These are phyloP conservation scores for Montipora capricornis DNA, from an alignment of 64 coral and sea anemone species.

Conservation along the genomic window DNA sequence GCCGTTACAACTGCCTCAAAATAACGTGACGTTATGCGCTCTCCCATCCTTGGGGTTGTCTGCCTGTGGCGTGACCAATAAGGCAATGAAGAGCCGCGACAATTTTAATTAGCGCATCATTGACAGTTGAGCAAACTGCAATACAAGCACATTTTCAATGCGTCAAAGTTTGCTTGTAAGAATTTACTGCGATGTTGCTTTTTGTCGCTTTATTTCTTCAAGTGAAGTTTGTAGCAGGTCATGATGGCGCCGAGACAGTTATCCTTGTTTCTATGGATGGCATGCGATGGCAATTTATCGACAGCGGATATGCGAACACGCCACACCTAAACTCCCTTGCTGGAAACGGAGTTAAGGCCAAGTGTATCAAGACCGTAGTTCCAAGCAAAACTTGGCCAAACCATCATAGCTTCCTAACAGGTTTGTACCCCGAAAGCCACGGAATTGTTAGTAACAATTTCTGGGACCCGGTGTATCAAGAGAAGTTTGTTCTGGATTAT, in stretches of 20 bases:
- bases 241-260: neutral
- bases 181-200: neutral
- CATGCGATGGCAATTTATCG: conserved; percentile 69
- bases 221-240: neutral
- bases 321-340: conserved; percentile 78
- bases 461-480: conserved; percentile 84
- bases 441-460: conserved; percentile 84
- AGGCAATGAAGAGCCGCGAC: too few relatives aligned
- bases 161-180: neutral
- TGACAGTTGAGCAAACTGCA: neutral
- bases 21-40: too few relatives aligned
- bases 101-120: too few relatives aligned
- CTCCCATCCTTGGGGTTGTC: too few relatives aligned
- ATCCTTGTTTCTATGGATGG: conserved; percentile 74
- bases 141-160: neutral
- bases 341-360: conserved; percentile 61
- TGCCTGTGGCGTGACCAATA: too few relatives aligned
- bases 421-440: conserved; percentile 86
- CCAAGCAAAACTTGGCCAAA: conserved; percentile 91
- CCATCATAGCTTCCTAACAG: conserved; percentile 83
- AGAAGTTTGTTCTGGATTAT: conserved; percentile 77
- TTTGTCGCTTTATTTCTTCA: neutral
- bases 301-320: conserved; percentile 57
- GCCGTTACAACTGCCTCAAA: too few relatives aligned
- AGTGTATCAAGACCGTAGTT: conserved; percentile 75